Evolutionary conservation across 1,140 invertebrate genomes (phyloP), one percentile per base, ranked within the genome.

Genomic region (Euschistus heros): DNA sequence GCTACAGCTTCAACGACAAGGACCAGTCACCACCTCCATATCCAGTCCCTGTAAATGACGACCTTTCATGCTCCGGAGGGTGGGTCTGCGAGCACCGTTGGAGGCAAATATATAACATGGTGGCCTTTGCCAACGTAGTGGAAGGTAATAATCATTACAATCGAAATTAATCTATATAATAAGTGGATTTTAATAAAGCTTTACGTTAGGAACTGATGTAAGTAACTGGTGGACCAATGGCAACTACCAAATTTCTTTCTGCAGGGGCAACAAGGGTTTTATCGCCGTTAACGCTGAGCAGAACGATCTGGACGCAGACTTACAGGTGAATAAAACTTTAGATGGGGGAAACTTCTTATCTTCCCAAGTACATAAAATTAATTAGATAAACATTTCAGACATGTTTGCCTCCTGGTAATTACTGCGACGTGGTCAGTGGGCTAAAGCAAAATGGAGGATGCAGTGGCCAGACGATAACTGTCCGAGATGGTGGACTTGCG

Each of bases 1-100:
- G n/a, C n/a, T n/a, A n/a, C n/a, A n/a, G n/a, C n/a, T n/a, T n/a
- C n/a, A n/a, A n/a, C n/a, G n/a, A n/a, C n/a, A n/a, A 70, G 0
- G 74, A 82, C 33, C 76, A 80, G 68, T 85, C 85, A 0, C 87
- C 88, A 10, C 86, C 87, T 3, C 74, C 79, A 67, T 75, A 84
- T 14, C 79, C 82, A 14, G 82, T 87, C 10, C 76, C 74, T 22
- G 82, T 89, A 50, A 82, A 85, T 47, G 62, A 76, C 17, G 81
- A 89, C 69, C 78, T 80, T 2, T 79, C 76, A 1, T 94, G 91
- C 70, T 81, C 79, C 0, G 84, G 85, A 70, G 90, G 89, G 2
- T 95, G 90, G 89, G 75, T 93, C 0, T 95, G 92, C 73, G 92
- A 95, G 75, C 92, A 95, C 74, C 81, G 89, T 22, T 94, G 90